Percentiles rank a stretch among this genome's conserved stretches.
These are phyloP conservation scores for Chymomyza costata DNA, from an alignment of 1,140 invertebrate species.

Conservation along the genomic window DNA sequence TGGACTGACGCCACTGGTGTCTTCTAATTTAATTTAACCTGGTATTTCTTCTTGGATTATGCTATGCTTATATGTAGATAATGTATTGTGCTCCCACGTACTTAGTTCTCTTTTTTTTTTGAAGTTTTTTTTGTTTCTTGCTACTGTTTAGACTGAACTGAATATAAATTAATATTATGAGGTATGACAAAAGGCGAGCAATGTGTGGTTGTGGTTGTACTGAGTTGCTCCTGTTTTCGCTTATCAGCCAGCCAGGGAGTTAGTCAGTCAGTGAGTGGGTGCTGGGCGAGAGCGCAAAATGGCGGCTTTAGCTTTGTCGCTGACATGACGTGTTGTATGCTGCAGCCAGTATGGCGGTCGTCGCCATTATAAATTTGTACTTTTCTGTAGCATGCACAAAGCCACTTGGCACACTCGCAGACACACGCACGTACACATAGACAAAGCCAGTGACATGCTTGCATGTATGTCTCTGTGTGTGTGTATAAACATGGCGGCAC, in stretches of 20 bases:
- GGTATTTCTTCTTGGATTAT: constrained; percentile 21
- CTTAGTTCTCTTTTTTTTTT: constrained; percentile 5
- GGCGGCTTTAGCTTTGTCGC: constrained; percentile 37
- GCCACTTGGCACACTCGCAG: too few relatives aligned
- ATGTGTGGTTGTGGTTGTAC: constrained; percentile 36
- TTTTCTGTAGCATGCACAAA: constrained; percentile 1
- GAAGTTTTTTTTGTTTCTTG: constrained; percentile 41
- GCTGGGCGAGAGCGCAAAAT: too few relatives aligned
- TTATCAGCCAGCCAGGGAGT: constrained; percentile 40
- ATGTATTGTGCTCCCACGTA: too few relatives aligned
- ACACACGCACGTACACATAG: constrained; percentile 16
- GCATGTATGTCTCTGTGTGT: too few relatives aligned
- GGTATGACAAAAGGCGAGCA: constrained; percentile 59
- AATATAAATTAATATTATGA: constrained; percentile 73
- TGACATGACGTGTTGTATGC: constrained; percentile 66
- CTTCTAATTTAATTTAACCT: constrained; percentile 1
- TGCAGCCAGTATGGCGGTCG: constrained; percentile 20
- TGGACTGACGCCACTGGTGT: neutral
- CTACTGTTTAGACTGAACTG: constrained; percentile 66
- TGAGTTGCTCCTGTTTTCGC: constrained; percentile 16
- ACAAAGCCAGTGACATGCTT: too few relatives aligned
- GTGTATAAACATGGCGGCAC: too few relatives aligned
- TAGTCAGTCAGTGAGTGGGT: constrained; percentile 36
- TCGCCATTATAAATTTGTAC: constrained; percentile 39
- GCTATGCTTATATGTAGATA: constrained; percentile 23